Conservation (phyloP, 2,888 invertebrate genomes). For the Ceraclea dissimilis region DNA sequence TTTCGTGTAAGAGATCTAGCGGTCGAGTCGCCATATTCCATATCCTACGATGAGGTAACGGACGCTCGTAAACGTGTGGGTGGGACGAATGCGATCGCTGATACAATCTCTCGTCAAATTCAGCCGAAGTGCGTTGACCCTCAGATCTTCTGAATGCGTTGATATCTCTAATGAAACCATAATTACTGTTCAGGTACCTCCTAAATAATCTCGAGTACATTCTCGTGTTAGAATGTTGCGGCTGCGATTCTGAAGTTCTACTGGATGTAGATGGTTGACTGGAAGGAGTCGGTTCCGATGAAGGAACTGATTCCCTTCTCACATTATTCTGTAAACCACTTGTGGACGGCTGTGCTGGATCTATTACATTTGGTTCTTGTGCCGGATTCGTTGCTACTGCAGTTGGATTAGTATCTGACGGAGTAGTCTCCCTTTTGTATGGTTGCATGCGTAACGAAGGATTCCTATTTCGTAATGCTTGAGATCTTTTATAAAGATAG, state of each 20-base stretch:
- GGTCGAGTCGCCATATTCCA: conserved; percentile 35
- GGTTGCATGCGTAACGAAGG: not conserved
- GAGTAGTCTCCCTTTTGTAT: not conserved
- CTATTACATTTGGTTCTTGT: not conserved
- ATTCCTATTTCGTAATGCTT: not conserved
- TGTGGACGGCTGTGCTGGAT: not conserved
- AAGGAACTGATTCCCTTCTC: not conserved
- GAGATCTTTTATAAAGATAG: not conserved
- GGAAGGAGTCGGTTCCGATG: not conserved
- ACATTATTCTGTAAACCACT: not conserved
- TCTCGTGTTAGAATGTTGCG: not conserved
- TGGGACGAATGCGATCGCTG: too few species aligned
- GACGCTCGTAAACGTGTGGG: not conserved
- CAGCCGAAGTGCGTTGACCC: conserved; percentile 3
- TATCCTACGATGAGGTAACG: conserved; percentile 5
- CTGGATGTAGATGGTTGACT: not conserved
- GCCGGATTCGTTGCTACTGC: not conserved
- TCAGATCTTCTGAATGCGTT: conserved; percentile 10
- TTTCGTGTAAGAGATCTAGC: conserved; percentile 33
- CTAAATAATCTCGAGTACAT: conserved; percentile 15
- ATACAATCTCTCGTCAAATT: not conserved
- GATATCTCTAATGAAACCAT: conserved; percentile 13
- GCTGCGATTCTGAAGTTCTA: not conserved
- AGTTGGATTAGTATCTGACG: not conserved
- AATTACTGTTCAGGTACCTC: conserved; percentile 12